Conservation (phyloP, 2,888 invertebrate species). For the Drosophila eohydei region DNA sequence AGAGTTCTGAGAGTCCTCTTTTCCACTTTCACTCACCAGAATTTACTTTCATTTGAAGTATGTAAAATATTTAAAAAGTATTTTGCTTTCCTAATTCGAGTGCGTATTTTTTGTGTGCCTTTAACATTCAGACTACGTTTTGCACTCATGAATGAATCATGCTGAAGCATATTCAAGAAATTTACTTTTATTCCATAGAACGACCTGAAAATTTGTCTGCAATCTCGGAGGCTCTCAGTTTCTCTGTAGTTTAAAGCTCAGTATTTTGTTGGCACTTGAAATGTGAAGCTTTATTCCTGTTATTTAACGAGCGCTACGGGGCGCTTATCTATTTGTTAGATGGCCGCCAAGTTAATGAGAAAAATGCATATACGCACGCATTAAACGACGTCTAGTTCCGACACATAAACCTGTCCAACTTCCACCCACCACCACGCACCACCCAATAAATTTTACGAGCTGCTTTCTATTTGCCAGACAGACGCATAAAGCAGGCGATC, state of each 20-base stretch:
- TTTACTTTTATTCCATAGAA: conserved; percentile 10
- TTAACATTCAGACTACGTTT: background rate
- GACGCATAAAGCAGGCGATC: conserved; percentile 70
- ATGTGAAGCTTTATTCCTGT: conserved; percentile 39
- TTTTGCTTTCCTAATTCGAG: background rate
- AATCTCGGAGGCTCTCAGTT: conserved; percentile 26
- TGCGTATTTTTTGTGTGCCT: background rate
- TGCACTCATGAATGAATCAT: conserved; percentile 1
- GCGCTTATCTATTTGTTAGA: conserved; percentile 63
- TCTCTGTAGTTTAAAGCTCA: conserved; percentile 28
- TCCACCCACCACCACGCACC: conserved; percentile 1
- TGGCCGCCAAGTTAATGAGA: conserved; percentile 69
- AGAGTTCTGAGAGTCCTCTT: background rate
- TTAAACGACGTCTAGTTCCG: conserved; percentile 75
- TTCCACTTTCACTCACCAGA: background rate
- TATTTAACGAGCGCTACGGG: conserved; percentile 61
- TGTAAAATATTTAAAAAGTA: conserved; percentile 17
- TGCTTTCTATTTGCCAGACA: conserved; percentile 54
- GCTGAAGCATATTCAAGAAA: background rate
- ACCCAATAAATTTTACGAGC: conserved; percentile 59
- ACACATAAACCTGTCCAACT: conserved; percentile 59
- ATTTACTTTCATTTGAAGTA: conserved; percentile 1
- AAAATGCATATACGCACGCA: conserved; percentile 70
- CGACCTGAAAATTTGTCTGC: conserved; percentile 30
- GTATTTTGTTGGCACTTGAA: conserved; percentile 47